Base-by-base conservation (phyloP, 2,888 invertebrate species). In the Drosophila multiciliata region DNA sequence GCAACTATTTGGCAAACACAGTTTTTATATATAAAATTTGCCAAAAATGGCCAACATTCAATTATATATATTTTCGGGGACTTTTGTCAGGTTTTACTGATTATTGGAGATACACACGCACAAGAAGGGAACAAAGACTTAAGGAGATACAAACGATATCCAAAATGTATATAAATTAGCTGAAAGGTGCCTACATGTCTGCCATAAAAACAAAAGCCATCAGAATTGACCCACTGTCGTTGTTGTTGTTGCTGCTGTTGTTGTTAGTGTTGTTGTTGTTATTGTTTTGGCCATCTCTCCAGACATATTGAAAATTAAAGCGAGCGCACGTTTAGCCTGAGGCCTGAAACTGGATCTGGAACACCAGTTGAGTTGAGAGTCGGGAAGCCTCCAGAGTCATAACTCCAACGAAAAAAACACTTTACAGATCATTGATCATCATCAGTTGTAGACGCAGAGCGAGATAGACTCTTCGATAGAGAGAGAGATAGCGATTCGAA, bases 381-480 rank as follows among this genome's bases (percentile, higher is more conserved):
- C 8, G 53, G 64, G 66, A 38, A 79, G 73, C 65, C 79, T 64
- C 74, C 48, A 73, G 55, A 82, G 68, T 74, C 82, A 81, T 74
- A 73, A 72, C 80, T 80, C 48, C 78, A 73, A 74, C 73, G 66
- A 81, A 83, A 83, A 91, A 87, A 91, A 89, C 86, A 90, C 84
- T 89, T 88, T 89, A 60, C 87, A 89, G 90, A 89, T 90, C 90
- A 90, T 90, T 90, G 91, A 90, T 90, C 90, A 90, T 90, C 90
- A 90, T 90, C 89, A 90, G 71, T 62, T 66, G 69, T 48, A 53
- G 70, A 65, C 38, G 55, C 23, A 58, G 45, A 71, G 71, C 58
- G 35, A 65, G 61, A 54, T 45, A 48, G 29, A 33, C 20, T 33
- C 20, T 52, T n/a, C 12, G 33, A 17, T 35, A 73, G 52, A 53